Evolutionary conservation across 2,113 vertebrate species (phyloP).

Genomic region (Galbula dea): DNA sequence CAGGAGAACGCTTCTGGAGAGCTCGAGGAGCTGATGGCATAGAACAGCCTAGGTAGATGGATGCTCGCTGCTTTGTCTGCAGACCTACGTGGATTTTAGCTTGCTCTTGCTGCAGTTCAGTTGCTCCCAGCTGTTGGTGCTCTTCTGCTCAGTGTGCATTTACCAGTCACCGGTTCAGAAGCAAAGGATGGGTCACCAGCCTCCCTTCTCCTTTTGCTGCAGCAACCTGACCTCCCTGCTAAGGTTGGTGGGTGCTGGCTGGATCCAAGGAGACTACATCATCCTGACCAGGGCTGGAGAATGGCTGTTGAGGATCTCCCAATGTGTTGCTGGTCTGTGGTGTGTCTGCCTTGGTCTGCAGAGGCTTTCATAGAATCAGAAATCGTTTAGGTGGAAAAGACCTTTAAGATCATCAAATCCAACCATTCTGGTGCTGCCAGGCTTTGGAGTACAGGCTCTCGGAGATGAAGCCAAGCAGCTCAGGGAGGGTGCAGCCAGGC

Average conservation of each 20-base stretch:
- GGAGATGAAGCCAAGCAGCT: neutral
- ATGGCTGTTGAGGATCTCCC: neutral
- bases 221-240: neutral
- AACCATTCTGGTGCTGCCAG: neutral
- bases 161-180: accelerated
- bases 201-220: neutral
- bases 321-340: accelerated
- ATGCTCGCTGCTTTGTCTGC: neutral
- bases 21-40: neutral
- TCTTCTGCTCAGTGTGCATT: accelerated
- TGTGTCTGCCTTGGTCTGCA: accelerated
- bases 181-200: neutral
- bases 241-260: neutral
- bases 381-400: neutral
- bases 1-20: neutral
- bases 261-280: accelerated
- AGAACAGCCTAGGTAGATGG: neutral
- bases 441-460: neutral
- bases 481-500: accelerated
- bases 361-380: neutral
- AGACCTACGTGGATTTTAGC: accelerated
- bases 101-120: neutral
- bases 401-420: neutral
- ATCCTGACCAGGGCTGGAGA: accelerated
- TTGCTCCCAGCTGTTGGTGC: neutral